A percentile compares a stretch with the other conserved stretches of the same genome.
Evolutionary conservation across 2,113 vertebrate genomes (phyloP).

Genomic region (Lutjanus erythropterus): DNA sequence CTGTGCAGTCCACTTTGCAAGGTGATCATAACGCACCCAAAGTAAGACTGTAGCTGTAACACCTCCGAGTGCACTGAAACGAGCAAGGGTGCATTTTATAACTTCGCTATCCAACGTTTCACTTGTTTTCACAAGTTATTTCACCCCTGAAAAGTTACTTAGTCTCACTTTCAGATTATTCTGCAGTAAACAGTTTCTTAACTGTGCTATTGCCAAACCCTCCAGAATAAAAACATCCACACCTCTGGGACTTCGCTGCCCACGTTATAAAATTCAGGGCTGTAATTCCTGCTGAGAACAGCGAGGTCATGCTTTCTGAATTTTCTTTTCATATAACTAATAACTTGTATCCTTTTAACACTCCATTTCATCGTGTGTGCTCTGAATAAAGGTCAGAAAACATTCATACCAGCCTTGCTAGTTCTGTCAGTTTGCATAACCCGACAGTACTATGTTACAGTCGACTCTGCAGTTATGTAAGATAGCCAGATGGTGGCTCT

Average conservation of each 20-base stretch:
- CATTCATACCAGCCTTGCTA: not conserved
- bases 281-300: not conserved
- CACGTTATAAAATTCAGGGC: not conserved
- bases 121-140: too few species aligned
- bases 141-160: not conserved
- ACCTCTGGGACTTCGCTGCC: not conserved
- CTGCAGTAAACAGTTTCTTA: not conserved
- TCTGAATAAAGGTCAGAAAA: constrained; percentile 10
- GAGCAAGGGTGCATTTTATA: not conserved
- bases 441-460: not conserved
- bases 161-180: not conserved
- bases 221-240: not conserved
- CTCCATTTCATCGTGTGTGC: not conserved
- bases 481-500: constrained; percentile 68
- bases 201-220: not conserved
- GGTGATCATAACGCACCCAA: too few species aligned
- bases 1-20: too few species aligned
- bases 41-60: not conserved
- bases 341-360: not conserved
- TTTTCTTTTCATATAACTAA: not conserved
- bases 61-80: not conserved
- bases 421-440: constrained; percentile 20
- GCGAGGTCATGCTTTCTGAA: not conserved
- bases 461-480: constrained; percentile 56
- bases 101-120: not conserved